phyloP scores from a whole-genome alignment of 1,140 invertebrate species.

The Elysia chlorotica region DNA sequence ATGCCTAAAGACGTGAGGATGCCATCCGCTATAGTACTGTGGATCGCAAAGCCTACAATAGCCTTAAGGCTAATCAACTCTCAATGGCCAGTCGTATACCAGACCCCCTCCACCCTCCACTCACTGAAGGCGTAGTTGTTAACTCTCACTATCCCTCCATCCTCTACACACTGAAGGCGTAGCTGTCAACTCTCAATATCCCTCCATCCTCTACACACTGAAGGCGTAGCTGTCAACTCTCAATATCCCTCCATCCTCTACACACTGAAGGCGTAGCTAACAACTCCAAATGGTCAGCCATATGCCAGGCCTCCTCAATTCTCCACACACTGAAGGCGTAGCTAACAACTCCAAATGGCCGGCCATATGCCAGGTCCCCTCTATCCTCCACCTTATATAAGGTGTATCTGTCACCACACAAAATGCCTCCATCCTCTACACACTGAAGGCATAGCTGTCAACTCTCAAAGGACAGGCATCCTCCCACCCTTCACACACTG shows the following conservation, averaged over 20 bases:
- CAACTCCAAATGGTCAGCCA: slow-evolving; percentile 35
- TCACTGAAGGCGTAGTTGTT: neutral
- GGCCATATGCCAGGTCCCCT: too few species aligned
- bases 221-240: too few species aligned
- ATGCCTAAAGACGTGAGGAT: too few species aligned
- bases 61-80: too few species aligned
- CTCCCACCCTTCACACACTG: neutral
- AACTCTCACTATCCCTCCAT: neutral
- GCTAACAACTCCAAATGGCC: slow-evolving; percentile 76
- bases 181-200: neutral
- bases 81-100: slow-evolving; percentile 68
- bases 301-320: slow-evolving; percentile 87
- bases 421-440: neutral
- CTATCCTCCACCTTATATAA: neutral
- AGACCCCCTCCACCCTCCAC: too few species aligned
- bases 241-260: too few species aligned
- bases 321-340: slow-evolving; percentile 95
- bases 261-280: neutral
- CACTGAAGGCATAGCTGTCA: neutral
- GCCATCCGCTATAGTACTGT: too few species aligned
- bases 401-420: neutral
- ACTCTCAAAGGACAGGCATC: neutral
- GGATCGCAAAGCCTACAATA: too few species aligned
- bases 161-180: neutral
- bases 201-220: too few species aligned